Conservation (phyloP, 2,113 vertebrate species). For the Syrrhaptes paradoxus region DNA sequence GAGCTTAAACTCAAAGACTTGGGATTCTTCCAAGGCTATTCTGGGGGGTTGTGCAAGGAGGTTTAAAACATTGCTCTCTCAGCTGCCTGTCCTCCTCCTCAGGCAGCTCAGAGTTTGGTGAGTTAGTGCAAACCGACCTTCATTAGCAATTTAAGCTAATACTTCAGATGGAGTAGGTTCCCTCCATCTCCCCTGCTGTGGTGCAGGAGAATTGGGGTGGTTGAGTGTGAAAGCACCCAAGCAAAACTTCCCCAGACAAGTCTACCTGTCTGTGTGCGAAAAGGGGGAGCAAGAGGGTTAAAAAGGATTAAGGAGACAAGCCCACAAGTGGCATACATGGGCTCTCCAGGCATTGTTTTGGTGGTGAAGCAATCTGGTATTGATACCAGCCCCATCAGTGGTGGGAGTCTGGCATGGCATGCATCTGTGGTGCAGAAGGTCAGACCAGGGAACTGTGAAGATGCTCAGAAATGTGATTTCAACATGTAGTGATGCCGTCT, state of each 20-base stretch:
- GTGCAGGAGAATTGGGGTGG: background rate
- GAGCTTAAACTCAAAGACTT: background rate
- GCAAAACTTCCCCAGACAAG: background rate
- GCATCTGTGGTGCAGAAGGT: background rate
- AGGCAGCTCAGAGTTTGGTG: background rate
- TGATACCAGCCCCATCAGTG: background rate
- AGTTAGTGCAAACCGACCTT: background rate
- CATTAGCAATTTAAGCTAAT: background rate
- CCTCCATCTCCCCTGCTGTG: background rate
- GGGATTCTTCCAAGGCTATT: background rate
- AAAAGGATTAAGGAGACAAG: background rate
- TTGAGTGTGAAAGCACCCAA: background rate
- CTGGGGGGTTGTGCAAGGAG: background rate
- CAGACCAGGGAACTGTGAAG: background rate
- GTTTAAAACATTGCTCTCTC: background rate
- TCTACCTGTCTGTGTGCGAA: background rate
- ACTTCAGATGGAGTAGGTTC: background rate
- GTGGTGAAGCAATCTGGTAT: background rate
- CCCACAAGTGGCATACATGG: background rate
- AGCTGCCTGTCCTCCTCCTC: background rate
- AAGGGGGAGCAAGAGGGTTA: background rate
- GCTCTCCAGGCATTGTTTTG: background rate
- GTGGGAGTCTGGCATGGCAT: background rate
- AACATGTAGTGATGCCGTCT: fast-evolving
- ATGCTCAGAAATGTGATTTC: background rate